These are phyloP conservation scores for Hemaris fuciformis DNA, from an alignment of 2,888 invertebrate genomes.

Conservation along the genomic window DNA sequence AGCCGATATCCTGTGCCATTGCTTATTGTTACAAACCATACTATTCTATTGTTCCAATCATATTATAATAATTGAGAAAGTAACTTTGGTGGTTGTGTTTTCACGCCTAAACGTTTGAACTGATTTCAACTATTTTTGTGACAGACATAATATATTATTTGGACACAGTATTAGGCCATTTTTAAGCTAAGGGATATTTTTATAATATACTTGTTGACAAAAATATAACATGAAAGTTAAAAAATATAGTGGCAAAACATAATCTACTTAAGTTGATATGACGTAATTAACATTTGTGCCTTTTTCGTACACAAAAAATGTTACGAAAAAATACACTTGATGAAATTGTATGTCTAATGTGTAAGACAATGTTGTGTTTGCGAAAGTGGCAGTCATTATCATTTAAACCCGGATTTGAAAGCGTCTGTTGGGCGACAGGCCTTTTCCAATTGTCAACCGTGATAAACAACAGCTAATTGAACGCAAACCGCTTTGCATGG, in stretches of 20 bases:
- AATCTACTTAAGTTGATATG: too few species aligned
- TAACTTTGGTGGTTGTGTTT: too few species aligned
- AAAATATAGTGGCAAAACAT: too few species aligned
- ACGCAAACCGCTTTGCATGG: slow-evolving; percentile 33
- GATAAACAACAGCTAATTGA: slow-evolving; percentile 34
- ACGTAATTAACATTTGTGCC: too few species aligned
- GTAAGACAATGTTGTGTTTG: slow-evolving; percentile 31
- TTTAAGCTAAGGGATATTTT: too few species aligned
- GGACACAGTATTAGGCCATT: too few species aligned
- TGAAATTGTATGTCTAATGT: slow-evolving; percentile 31
- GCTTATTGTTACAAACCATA: slow-evolving; percentile 59
- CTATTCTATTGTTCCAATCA: slow-evolving; percentile 27
- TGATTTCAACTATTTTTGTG: too few species aligned
- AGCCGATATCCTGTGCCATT: slow-evolving; percentile 58
- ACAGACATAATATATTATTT: too few species aligned
- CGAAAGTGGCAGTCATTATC: slow-evolving; percentile 45
- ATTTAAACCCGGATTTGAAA: slow-evolving; percentile 59
- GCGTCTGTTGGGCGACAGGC: slow-evolving; percentile 32
- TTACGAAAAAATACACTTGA: neutral
- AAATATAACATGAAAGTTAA: too few species aligned
- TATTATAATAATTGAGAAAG: too few species aligned
- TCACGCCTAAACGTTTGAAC: too few species aligned
- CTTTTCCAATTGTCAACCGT: slow-evolving; percentile 30
- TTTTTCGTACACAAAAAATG: neutral
- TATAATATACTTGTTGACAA: too few species aligned